Conservation (phyloP, 2,888 invertebrate species). For the Molanna angustata region DNA sequence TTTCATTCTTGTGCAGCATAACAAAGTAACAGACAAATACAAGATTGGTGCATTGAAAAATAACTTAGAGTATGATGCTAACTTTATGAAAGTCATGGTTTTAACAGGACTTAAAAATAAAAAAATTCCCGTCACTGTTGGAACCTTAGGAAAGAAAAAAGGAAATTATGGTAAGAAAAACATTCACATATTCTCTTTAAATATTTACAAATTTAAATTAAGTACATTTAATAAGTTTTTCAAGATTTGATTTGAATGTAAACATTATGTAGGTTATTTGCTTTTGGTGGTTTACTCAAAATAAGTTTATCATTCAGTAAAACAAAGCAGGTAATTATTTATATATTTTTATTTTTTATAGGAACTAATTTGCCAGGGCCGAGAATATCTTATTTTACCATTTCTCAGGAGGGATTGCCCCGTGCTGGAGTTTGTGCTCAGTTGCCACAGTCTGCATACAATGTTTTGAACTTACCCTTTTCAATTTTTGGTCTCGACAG, state of each 20-base stretch:
- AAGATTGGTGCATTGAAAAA: constrained; percentile 80
- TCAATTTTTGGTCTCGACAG: constrained; percentile 96
- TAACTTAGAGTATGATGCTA: constrained; percentile 88
- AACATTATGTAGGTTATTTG: no score
- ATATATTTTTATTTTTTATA: constrained; percentile 38
- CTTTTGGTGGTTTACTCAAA: no score
- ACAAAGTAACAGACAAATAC: constrained; percentile 49
- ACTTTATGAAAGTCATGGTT: constrained; percentile 94
- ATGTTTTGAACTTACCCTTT: constrained; percentile 91
- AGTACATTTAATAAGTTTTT: background rate
- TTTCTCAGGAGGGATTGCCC: constrained; percentile 80
- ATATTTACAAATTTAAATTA: constrained; percentile 6
- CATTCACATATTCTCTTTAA: background rate
- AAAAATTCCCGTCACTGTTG: constrained; percentile 66
- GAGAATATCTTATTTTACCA: constrained; percentile 80
- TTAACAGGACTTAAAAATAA: constrained; percentile 77
- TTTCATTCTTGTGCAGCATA: constrained; percentile 71
- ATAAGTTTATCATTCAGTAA: background rate
- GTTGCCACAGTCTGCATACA: constrained; percentile 87
- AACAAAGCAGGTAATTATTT: background rate
- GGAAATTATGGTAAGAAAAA: constrained; percentile 68
- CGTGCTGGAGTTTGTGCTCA: constrained; percentile 84
- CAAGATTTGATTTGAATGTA: no score
- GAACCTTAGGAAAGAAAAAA: constrained; percentile 71
- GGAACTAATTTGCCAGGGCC: constrained; percentile 90